phyloP scores from a whole-genome alignment of 2,888 invertebrate genomes.

The Branchellion lobata region DNA sequence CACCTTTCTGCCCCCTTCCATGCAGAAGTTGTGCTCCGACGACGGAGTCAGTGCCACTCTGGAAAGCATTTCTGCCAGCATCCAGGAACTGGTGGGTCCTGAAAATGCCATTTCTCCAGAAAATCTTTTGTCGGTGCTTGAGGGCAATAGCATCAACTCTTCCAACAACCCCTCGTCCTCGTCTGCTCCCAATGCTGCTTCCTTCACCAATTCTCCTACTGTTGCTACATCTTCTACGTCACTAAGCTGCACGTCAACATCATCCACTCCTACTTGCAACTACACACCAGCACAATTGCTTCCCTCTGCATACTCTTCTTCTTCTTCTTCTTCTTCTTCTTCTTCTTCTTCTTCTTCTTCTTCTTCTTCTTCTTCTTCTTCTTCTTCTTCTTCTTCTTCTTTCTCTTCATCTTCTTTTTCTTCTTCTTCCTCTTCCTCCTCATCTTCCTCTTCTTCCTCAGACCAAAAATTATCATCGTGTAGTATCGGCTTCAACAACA shows the following conservation, averaged over 20 bases:
- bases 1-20: constrained; percentile 19
- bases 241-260: neutral
- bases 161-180: neutral
- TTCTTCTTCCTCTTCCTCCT: no score
- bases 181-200: neutral
- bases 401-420: no score
- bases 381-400: neutral
- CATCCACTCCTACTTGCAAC: neutral
- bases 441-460: no score
- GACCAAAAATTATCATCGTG: no score
- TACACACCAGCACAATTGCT: no score
- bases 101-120: constrained; percentile 22
- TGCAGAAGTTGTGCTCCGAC: constrained; percentile 39
- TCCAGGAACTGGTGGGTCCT: constrained; percentile 33
- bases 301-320: no score
- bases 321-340: no score
- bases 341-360: neutral
- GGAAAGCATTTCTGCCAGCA: constrained; percentile 32
- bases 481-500: no score
- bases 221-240: neutral
- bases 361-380: neutral
- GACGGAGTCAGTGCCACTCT: constrained; percentile 28
- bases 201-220: neutral
- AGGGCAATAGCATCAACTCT: constrained; percentile 11
- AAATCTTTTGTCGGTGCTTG: constrained; percentile 26